These are phyloP conservation scores for Harlomillsia oculata DNA, from an alignment of 1,140 invertebrate genomes.

Conservation along the genomic window DNA sequence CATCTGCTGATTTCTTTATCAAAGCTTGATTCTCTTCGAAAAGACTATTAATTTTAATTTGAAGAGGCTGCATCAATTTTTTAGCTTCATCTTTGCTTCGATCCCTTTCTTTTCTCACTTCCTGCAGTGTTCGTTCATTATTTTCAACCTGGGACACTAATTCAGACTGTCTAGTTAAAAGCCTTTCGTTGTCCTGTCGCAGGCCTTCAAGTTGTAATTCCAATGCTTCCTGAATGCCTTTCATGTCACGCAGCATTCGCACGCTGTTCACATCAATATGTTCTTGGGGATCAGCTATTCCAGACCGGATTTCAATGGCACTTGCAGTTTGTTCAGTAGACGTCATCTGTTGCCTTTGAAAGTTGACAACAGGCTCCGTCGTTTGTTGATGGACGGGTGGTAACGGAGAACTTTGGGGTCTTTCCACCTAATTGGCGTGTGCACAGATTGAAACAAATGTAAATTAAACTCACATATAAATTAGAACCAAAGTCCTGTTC, in stretches of 20 bases:
- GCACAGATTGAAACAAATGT: no score
- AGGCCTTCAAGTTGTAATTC: conserved; percentile 16
- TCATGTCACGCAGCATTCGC: background rate
- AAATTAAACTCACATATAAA: no score
- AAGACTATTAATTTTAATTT: conserved; percentile 7
- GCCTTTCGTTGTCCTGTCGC: conserved; percentile 10
- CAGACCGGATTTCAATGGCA: no score
- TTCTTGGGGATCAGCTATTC: no score
- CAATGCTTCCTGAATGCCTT: conserved; percentile 14
- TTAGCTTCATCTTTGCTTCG: conserved; percentile 15
- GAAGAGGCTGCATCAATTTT: conserved; percentile 7
- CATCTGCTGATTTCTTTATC: conserved; percentile 9
- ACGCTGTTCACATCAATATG: background rate
- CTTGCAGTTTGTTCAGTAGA: no score
- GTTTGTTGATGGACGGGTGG: no score
- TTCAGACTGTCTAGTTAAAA: conserved; percentile 19
- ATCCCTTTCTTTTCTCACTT: conserved; percentile 21
- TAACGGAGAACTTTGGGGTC: no score
- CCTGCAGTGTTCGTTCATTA: conserved; percentile 21
- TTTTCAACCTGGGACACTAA: conserved; percentile 16
- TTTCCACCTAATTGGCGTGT: no score
- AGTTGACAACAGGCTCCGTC: no score
- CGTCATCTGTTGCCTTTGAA: no score
- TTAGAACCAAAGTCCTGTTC: no score
- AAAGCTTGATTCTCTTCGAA: conserved; percentile 20